phyloP scores from a whole-genome alignment of 1,140 invertebrate genomes.

The Drosophila biarmipes region DNA sequence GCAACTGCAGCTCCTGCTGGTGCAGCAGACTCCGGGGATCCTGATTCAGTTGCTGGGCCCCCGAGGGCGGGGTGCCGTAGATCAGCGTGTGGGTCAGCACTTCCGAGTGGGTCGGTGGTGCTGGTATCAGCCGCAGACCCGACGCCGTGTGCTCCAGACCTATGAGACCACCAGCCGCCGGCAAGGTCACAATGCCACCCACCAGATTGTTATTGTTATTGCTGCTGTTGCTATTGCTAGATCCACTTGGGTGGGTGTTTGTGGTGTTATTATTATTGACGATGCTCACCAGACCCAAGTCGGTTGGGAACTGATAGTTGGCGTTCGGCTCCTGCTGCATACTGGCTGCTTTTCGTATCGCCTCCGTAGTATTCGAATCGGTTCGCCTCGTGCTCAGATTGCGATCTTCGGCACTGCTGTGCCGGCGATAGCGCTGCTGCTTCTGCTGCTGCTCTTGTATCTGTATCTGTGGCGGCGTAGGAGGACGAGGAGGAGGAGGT shows the following conservation, averaged over 20 bases:
- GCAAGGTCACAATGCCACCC: conserved; percentile 65
- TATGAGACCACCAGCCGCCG: conserved; percentile 56
- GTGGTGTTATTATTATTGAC: conserved; percentile 62
- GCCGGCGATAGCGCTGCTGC: conserved; percentile 59
- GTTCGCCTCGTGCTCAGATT: conserved; percentile 34
- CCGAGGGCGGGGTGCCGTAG: conserved; percentile 75
- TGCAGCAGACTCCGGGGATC: conserved; percentile 75
- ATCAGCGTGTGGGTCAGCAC: conserved; percentile 79
- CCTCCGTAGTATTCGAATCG: conserved; percentile 25
- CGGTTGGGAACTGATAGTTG: conserved; percentile 84
- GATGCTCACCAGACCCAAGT: conserved; percentile 84
- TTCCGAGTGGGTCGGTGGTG: conserved; percentile 59
- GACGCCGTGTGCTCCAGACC: conserved; percentile 69
- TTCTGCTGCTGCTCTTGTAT: background rate
- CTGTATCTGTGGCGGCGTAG: background rate
- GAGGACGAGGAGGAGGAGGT: background rate
- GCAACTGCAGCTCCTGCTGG: conserved; percentile 78
- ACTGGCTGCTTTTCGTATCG: conserved; percentile 70
- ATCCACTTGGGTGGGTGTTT: conserved; percentile 23
- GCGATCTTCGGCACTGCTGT: conserved; percentile 75
- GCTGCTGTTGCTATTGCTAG: conserved; percentile 30
- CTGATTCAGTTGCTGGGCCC: conserved; percentile 62
- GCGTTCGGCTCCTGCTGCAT: conserved; percentile 84
- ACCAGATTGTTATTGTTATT: conserved; percentile 27
- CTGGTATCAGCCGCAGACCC: conserved; percentile 58